Evolutionary conservation across 1,140 invertebrate genomes (phyloP).

Genomic region (Myzus persicae): DNA sequence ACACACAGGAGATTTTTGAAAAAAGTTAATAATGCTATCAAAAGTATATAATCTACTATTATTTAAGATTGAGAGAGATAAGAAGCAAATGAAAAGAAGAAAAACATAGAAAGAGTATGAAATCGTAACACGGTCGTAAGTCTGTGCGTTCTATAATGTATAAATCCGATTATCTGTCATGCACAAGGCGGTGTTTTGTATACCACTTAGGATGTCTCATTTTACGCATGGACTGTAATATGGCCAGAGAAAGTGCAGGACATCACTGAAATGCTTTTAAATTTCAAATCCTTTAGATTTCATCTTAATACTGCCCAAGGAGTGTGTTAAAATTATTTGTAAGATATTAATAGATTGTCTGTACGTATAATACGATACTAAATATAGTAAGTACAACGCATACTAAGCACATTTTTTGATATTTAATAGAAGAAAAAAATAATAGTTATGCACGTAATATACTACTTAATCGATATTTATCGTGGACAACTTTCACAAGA

Average conservation of each 20-base stretch:
- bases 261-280: neutral
- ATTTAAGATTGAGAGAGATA: constrained; percentile 19
- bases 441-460: neutral
- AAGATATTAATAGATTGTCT: no score
- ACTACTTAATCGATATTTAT: neutral
- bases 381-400: neutral
- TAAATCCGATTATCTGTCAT: constrained; percentile 16
- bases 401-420: neutral
- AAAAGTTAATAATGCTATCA: constrained; percentile 16
- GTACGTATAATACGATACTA: neutral
- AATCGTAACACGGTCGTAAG: neutral
- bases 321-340: neutral
- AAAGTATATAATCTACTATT: constrained; percentile 10
- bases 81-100: neutral
- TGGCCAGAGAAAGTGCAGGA: neutral
- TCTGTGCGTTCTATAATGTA: neutral
- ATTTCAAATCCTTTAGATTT: neutral
- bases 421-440: constrained; percentile 9
- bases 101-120: neutral
- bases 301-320: neutral
- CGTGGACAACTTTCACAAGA: neutral
- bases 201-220: neutral
- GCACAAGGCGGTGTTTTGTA: neutral
- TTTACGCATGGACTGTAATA: neutral
- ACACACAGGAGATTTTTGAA: neutral